Evolutionary conservation across 2,797 vertebrate genomes (phyloP).

Genomic region (Gallinago stenura): DNA sequence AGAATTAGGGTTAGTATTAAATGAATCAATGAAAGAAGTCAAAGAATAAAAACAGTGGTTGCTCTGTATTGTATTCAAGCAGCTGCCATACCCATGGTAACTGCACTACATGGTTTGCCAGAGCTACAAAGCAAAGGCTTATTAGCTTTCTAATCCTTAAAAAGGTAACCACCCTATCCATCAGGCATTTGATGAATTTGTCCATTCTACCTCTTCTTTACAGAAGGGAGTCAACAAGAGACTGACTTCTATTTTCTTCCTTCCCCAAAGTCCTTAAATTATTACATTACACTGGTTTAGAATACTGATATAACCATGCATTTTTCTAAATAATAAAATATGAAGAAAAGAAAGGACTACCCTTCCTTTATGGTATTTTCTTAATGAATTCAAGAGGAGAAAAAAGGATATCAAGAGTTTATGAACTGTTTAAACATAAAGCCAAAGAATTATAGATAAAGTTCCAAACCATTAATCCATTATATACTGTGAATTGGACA

Average conservation of each 20-base stretch:
- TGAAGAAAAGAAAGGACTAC: not conserved
- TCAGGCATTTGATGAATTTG: conserved; percentile 3
- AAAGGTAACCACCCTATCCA: not conserved
- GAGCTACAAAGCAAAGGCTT: not conserved
- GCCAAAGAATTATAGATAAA: conserved; percentile 69
- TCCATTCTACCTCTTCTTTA: conserved; percentile 11
- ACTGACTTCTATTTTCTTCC: not conserved
- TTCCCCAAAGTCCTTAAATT: not conserved
- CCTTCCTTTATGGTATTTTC: conserved; percentile 38
- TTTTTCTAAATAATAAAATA: conserved; percentile 53
- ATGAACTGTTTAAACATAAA: conserved; percentile 77
- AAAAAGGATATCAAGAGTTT: conserved; percentile 71
- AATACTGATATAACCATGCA: not conserved
- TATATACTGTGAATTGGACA: conserved; percentile 57
- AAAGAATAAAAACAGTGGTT: not conserved
- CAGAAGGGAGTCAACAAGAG: not conserved
- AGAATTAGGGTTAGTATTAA: not conserved
- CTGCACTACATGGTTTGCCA: not conserved
- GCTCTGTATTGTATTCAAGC: not conserved
- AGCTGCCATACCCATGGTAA: not conserved
- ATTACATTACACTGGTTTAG: not conserved
- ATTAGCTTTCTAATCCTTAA: not conserved
- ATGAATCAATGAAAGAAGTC: not conserved
- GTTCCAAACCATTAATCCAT: conserved; percentile 75
- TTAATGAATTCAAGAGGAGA: conserved; percentile 63